Base-by-base conservation (phyloP, 2,113 vertebrate genomes). In the Megaceryle torquata region DNA sequence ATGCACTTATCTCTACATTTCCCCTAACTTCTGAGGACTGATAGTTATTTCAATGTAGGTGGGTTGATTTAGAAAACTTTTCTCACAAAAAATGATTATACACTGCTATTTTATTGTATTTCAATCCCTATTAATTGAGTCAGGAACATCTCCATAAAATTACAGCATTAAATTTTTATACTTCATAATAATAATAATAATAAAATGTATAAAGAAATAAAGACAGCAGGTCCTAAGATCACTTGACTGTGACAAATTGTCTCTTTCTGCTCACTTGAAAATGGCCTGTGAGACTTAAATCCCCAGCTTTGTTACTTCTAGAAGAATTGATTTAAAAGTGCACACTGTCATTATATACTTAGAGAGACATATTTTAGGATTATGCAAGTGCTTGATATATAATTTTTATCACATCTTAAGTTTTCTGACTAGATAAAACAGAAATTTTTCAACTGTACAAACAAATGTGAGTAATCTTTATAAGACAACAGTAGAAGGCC, bases 171-270 rank as follows among this genome's bases (percentile, higher is more conserved):
- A 56, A 90, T 74, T 94, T 87, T 94, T 88, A 93, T 90, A 90
- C 35, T 88, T 96, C n/a, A 24, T 67, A 82, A 67, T 87, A 41
- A 41, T 41, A 41, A 41, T 41, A 41, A 41, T 41, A 41, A 41
- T 41, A 3, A 57, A 57, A 74, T 37, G 59, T 79, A 76, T 72
- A 86, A 71, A 76, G 82, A 95, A 69, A 78, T 18, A 88, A 81
- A 93, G 85, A 88, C 90, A 92, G 95, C 61, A 72, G 79, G 93
- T 94, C 94, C 48, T 96, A 90, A 94, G 86, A 96, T 96, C 92
- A 95, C 48, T 84, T 94, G 80, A 91, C 95, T 94, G 82, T 96
- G 82, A 96, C 91, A 95, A 96, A 97, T 92, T 95, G 86, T 78
- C 64, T 90, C 88, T 86, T 91, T 78, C 88, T 88, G 64, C 90